Base-by-base conservation (phyloP, 2,113 vertebrate species). In the Sinocyclocheilus anophthalmus region DNA sequence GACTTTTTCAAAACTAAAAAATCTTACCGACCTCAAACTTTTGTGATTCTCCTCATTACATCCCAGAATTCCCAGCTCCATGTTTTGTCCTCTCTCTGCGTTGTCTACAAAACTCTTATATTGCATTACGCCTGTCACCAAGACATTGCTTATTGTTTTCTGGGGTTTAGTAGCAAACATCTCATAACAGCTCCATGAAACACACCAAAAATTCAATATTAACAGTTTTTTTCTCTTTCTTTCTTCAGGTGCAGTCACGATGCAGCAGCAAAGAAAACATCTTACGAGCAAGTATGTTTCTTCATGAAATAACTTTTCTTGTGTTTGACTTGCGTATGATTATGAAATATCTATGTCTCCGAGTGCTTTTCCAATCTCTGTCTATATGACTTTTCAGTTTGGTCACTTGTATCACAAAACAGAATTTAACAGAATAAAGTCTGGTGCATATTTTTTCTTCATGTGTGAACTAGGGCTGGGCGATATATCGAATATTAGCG, bases 251-350 rank as follows among this genome's bases (percentile, higher is more conserved):
- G 94, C 98, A 99, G 94, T 99, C 98, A 89, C 96, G 98, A 95
- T 99, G 97, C 97, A 98, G 97, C 96, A 99, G 98, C 95, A 99
- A 99, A 95, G 98, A 99, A 93, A 99, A 99, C 90, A 99, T 99
- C 94, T 97, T 99, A 93, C 97, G 98, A 97, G 97, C 98, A 94
- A 99, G 98, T 99, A 93, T 97, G 98, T 97, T 48, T 48, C 24
- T 61, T 42, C 20, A 78, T 30, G 48, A 12, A 18, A 1, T 55
- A 0, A 61, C 4, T 81, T 24, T 63, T 14, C 13, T 4, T 57
- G n/a, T 59, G 50, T 53, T 50, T n/a, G 16, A 7, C 26, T 20
- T 30, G 5, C 18, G 0, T 50, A 16, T 48, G 59, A 65, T 9
- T 69, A 53, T 78, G 69, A 75, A 24, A 42, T 72, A 42, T 70